Evolutionary conservation across 2,888 invertebrate genomes (phyloP).

Genomic region (Melanargia galathea): DNA sequence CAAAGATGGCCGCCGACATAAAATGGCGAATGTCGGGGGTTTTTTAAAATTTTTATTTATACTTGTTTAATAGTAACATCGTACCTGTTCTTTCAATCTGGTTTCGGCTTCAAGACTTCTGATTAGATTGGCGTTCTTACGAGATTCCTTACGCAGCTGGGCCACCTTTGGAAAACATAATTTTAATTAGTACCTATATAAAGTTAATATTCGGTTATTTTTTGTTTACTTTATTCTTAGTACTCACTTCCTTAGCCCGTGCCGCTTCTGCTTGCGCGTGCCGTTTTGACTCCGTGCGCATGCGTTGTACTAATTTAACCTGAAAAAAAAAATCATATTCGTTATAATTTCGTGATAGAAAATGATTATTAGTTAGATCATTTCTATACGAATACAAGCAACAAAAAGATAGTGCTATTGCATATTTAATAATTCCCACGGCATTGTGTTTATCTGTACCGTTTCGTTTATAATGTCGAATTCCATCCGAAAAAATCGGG

Average conservation of each 20-base stretch:
- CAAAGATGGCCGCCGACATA: too few relatives aligned
- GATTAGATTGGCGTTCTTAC: conserved; percentile 93
- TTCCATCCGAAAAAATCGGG: too few relatives aligned
- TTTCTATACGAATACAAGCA: too few relatives aligned
- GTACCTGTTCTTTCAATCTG: conserved; percentile 90
- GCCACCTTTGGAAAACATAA: conserved; percentile 82
- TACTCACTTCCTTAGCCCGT: conserved; percentile 86
- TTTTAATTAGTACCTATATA: not conserved
- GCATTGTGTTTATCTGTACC: too few relatives aligned
- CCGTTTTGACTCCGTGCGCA: conserved; percentile 94
- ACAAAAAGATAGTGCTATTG: too few relatives aligned
- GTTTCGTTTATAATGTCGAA: too few relatives aligned
- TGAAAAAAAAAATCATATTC: conserved; percentile 45
- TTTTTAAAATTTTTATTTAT: too few relatives aligned
- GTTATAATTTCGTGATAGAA: not conserved
- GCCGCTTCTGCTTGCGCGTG: conserved; percentile 91
- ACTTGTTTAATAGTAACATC: conserved; percentile 12
- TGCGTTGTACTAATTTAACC: conserved; percentile 94
- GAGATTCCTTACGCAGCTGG: conserved; percentile 93
- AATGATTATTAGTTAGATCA: too few relatives aligned
- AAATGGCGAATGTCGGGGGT: too few relatives aligned
- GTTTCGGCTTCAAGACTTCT: conserved; percentile 94
- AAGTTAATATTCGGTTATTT: too few relatives aligned
- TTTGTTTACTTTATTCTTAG: too few relatives aligned
- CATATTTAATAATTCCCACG: too few relatives aligned